Percentiles rank a stretch among this genome's conserved stretches.
Conservation (phyloP, 2,888 invertebrate genomes). For the Leptinotarsa rubiginosa region DNA sequence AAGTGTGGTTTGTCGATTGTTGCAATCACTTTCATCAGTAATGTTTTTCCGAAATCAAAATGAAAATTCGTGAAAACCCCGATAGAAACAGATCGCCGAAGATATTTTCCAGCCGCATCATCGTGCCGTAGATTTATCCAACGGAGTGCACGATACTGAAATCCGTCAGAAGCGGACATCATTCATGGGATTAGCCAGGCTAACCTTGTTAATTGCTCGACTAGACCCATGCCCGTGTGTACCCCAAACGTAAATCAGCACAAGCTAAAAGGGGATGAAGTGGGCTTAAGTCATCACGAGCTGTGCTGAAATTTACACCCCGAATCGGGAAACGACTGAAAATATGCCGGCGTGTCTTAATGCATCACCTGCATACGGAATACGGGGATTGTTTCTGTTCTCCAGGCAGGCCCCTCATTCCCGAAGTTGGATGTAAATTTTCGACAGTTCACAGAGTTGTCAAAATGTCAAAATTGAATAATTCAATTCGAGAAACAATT, state of each 20-base stretch:
- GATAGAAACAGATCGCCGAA: background rate
- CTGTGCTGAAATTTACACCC: conserved; percentile 63
- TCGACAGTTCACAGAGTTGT: background rate
- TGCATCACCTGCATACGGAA: conserved; percentile 43
- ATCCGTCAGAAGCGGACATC: conserved; percentile 66
- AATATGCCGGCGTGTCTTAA: conserved; percentile 51
- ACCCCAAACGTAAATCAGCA: conserved; percentile 66
- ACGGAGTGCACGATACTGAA: conserved; percentile 52
- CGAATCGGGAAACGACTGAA: conserved; percentile 45
- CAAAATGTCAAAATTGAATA: no score
- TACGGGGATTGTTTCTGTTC: conserved; percentile 13
- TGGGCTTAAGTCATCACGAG: conserved; percentile 66
- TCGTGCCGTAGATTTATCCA: conserved; percentile 32
- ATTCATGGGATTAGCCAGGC: conserved; percentile 69
- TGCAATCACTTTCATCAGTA: no score
- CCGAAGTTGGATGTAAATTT: background rate
- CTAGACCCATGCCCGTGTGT: conserved; percentile 63
- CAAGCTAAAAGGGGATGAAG: conserved; percentile 66
- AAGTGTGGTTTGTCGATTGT: no score
- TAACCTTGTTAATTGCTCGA: conserved; percentile 69
- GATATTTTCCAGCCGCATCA: conserved; percentile 6
- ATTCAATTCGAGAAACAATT: no score
- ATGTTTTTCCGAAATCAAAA: background rate
- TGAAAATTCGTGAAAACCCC: background rate
- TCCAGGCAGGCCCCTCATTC: background rate